phyloP scores from a whole-genome alignment of 2,113 vertebrate genomes.

The Lophochroa leadbeateri region DNA sequence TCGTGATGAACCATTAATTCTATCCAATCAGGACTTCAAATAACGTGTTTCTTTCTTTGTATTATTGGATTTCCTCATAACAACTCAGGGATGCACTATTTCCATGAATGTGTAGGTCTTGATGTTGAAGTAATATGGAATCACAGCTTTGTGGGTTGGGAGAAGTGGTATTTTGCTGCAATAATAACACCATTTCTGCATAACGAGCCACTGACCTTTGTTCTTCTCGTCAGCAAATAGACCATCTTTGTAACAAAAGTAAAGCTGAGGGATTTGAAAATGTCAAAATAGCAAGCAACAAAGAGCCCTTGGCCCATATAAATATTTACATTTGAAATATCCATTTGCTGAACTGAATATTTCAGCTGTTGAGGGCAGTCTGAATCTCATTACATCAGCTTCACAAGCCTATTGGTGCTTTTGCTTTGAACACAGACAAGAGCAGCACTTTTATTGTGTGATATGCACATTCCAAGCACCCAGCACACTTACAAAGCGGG shows the following conservation, averaged over 20 bases:
- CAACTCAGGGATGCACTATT: background rate
- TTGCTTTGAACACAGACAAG: conserved; percentile 63
- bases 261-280: conserved; percentile 53
- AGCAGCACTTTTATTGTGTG: conserved; percentile 37
- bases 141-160: background rate
- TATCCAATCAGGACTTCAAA: background rate
- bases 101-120: background rate
- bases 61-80: background rate
- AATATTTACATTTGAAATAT: conserved; percentile 70
- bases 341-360: conserved; percentile 53
- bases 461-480: conserved; percentile 52
- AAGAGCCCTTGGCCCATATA: conserved; percentile 54
- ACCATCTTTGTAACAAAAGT: conserved; percentile 37
- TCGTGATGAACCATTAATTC: background rate
- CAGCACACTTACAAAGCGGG: conserved; percentile 22
- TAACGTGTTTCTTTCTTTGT: background rate
- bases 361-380: conserved; percentile 60
- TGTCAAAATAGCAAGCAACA: conserved; percentile 54
- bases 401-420: conserved; percentile 21
- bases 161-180: conserved; percentile 36
- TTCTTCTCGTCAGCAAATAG: conserved; percentile 46
- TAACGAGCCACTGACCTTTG: conserved; percentile 38
- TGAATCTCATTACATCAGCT: conserved; percentile 52
- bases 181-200: conserved; percentile 32
- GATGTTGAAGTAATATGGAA: background rate